phyloP scores from a whole-genome alignment of 2,113 vertebrate genomes.

The Perca schrenkii region DNA sequence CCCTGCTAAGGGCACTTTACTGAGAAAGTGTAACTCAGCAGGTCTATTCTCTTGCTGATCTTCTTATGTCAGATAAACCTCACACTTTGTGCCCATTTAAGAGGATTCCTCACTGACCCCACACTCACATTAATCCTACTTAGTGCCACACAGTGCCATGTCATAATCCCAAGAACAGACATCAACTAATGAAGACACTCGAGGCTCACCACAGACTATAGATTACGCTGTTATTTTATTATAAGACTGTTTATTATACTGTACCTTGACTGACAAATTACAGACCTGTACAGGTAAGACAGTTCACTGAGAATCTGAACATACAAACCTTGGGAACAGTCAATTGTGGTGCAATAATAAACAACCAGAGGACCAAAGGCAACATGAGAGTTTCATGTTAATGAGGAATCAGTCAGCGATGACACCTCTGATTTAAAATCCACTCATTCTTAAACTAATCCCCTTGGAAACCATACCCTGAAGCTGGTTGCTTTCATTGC shows the following conservation, averaged over 20 bases:
- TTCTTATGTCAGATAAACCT: slow-evolving; percentile 68
- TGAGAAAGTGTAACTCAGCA: slow-evolving; percentile 69
- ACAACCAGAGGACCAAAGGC: background rate
- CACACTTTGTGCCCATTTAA: slow-evolving; percentile 69
- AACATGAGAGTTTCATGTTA: background rate
- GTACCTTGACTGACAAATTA: background rate
- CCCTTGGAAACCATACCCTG: background rate
- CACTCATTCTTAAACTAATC: slow-evolving; percentile 28
- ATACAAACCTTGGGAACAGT: background rate
- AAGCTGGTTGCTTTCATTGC: slow-evolving; percentile 24
- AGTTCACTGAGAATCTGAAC: background rate
- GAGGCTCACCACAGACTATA: slow-evolving; percentile 5
- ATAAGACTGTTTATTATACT: no score
- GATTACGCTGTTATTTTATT: slow-evolving; percentile 18
- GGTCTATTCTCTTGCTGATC: slow-evolving; percentile 68
- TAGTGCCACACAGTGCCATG: slow-evolving; percentile 46
- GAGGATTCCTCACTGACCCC: slow-evolving; percentile 70
- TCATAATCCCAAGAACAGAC: slow-evolving; percentile 65
- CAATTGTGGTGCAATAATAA: background rate
- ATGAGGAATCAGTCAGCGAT: background rate
- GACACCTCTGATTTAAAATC: slow-evolving; percentile 26
- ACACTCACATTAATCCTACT: slow-evolving; percentile 65
- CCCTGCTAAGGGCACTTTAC: slow-evolving; percentile 26
- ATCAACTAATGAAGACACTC: slow-evolving; percentile 70
- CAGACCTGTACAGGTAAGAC: background rate